Base-by-base conservation (phyloP, 2,888 invertebrate species). In the Dolomedes plantarius region DNA sequence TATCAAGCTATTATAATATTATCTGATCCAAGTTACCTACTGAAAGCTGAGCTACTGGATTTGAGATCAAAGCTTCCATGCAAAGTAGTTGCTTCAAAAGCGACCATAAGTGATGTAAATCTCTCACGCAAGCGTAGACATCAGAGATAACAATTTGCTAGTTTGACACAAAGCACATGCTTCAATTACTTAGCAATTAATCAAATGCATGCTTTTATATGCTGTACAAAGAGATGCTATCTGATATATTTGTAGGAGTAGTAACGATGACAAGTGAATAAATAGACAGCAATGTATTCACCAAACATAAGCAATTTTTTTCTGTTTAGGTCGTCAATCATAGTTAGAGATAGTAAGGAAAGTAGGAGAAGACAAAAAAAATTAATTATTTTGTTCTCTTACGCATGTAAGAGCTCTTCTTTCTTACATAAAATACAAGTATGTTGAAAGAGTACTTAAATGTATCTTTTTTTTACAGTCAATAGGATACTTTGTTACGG, bases 171-270 rank as follows among this genome's bases (percentile, higher is more conserved):
- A 23, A 56, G 56, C 23, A 56, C 23, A 23, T 56, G 39, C 27
- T 41, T 29, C 28, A 75, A 41, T 78, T 78, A 69, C 36, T 46
- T 27, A 69, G n/a, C 39, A 78, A 69, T 78, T 69, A 36, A 78
- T 78, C 56, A 56, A 23, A 23, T 23, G 23, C 56, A 13, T 46
- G 41, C 2, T 46, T 46, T 46, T 46, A 56, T 56, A 23, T 23
- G 16, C 46, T 46, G 1, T 16, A 23, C 23, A 16, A 2, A 46
- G 2, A 7, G 46, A 46, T 46, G 46, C 46, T 16, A 46, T 46
- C 46, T 46, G 7, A 11, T 23, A 16, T 56, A 56, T 23, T 56
- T 16, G 56, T 56, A 56, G 56, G 56, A 23, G 56, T 56, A 23
- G 56, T 56, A 56, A 2, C 56, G 23, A 19, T 56, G 19, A 56